Base-by-base conservation (phyloP, 2,113 vertebrate species). In the Dendrocopos noguchii region DNA sequence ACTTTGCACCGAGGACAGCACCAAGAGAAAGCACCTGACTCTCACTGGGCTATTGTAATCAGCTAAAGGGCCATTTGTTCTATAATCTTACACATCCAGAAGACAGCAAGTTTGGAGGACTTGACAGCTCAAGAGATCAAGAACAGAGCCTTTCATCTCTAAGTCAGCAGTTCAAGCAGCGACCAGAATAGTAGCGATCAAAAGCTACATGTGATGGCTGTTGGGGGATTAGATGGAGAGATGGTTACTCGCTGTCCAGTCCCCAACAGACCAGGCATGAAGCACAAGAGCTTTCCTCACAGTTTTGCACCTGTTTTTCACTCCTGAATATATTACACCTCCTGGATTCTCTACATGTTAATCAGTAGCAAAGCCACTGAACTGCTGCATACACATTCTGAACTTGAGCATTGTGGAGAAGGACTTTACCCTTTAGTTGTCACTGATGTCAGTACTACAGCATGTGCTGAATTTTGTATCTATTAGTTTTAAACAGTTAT, bases 131-230 rank as follows among this genome's bases (percentile, higher is more conserved):
- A 95, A 88, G 85, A 94, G 85, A 94, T 91, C 90, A 94, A 82
- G 90, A 96, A 77, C 57, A 90, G 90, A 91, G 76, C 80, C 76
- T 88, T 87, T 91, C 85, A 90, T 82, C 94, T 95, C 7, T 71
- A 95, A 95, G 94, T 94, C 91, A 94, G 57, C 91, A 83, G 90
- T 88, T 93, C 90, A 84, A 89, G 88, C 72, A 75, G 64, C 80
- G 91, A 95, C 91, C 91, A 91, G 91, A 96, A 96, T 94, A 94
- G 95, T 12, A 95, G 85, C 2, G 44, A 96, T 94, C 82, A 95
- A 94, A 96, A 94, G 91, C 82, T 65, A 55, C 87, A 72, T 27
- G 94, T 63, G 89, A 94, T 90, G 83, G 90, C 87, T 96, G 66
- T 19, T 75, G 4, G 0, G 70, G 80, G 93, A 96, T 96, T 95